Conservation (phyloP, 2,113 vertebrate species). For the Neoarius graeffei region DNA sequence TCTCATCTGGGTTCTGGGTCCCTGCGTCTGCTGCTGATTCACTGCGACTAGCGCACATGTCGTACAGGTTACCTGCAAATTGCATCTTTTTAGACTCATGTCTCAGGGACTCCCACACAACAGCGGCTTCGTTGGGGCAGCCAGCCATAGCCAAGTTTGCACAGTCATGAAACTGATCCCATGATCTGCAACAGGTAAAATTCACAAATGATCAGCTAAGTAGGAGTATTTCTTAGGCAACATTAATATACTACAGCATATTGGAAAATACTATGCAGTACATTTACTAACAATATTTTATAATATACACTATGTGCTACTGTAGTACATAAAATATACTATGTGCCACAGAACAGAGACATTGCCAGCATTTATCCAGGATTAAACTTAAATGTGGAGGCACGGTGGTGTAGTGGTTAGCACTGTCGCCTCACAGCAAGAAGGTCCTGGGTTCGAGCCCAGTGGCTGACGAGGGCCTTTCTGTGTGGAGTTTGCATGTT, state of each 20-base stretch:
- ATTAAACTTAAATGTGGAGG: not conserved
- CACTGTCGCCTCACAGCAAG: too few species aligned
- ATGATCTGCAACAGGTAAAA: conserved; percentile 77
- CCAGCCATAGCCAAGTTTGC: conserved; percentile 82
- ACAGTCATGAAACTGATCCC: conserved; percentile 92
- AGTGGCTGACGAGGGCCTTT: too few species aligned
- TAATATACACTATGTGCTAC: not conserved
- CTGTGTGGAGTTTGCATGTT: too few species aligned
- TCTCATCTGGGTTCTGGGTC: conserved; percentile 69
- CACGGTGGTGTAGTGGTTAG: too few species aligned
- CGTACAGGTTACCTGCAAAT: conserved; percentile 91
- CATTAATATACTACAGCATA: not conserved
- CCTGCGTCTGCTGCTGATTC: conserved; percentile 60
- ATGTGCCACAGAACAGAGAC: not conserved
- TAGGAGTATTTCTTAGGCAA: not conserved
- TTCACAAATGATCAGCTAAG: not conserved
- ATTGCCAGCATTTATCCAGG: not conserved
- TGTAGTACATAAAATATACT: not conserved
- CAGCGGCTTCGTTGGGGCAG: conserved; percentile 87
- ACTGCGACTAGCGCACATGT: conserved; percentile 81
- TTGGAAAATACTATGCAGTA: not conserved
- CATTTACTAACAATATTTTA: not conserved
- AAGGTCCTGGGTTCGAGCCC: too few species aligned
- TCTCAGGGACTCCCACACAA: conserved; percentile 91
- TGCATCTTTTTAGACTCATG: conserved; percentile 92